Evolutionary conservation across 2,113 vertebrate genomes (phyloP).

Genomic region (Puma concolor): DNA sequence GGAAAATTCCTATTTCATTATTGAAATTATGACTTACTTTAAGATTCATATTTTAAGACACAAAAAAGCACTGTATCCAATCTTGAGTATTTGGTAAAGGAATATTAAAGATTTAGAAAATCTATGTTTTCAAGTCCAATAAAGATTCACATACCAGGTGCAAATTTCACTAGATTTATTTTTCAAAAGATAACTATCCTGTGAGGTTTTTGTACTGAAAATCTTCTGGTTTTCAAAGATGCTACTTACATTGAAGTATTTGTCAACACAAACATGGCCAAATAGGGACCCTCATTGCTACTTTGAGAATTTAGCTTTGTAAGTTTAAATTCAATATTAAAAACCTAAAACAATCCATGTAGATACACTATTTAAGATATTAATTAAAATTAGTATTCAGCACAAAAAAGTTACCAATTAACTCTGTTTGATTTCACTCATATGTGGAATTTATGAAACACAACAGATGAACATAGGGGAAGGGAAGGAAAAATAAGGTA

Average conservation of each 20-base stretch:
- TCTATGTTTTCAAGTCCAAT: not conserved
- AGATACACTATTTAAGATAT: not conserved
- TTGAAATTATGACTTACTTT: not conserved
- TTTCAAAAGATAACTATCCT: not conserved
- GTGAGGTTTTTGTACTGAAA: not conserved
- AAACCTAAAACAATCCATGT: not conserved
- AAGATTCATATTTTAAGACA: not conserved
- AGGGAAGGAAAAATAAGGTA: no score
- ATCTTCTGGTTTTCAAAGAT: not conserved
- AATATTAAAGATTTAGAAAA: constrained; percentile 33
- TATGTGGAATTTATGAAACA: no score
- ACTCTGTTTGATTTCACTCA: no score
- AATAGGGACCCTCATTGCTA: not conserved
- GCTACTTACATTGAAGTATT: not conserved
- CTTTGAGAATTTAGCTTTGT: not conserved
- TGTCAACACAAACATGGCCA: not conserved
- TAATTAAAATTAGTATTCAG: not conserved
- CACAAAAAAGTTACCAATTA: not conserved
- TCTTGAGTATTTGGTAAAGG: not conserved
- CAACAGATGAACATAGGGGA: no score
- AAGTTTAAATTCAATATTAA: not conserved
- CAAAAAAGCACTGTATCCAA: not conserved
- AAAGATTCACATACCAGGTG: not conserved
- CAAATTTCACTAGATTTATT: not conserved
- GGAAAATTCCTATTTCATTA: not conserved